These are phyloP conservation scores for Uropetala carovei DNA, from an alignment of 2,888 invertebrate species.

Conservation along the genomic window DNA sequence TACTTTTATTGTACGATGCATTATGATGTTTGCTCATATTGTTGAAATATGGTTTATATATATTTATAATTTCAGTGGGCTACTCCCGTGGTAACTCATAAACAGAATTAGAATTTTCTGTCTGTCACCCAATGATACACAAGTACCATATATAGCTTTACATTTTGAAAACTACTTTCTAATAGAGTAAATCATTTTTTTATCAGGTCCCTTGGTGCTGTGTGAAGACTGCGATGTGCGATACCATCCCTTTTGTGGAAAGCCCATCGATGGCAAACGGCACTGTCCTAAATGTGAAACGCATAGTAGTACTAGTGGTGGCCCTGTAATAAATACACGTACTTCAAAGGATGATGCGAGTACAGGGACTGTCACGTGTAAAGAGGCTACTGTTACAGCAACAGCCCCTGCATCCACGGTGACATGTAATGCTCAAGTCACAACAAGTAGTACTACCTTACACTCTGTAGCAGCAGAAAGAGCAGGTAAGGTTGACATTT, in stretches of 20 bases:
- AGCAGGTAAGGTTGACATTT: constrained; percentile 37
- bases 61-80: no score
- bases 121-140: no score
- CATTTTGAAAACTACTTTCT: not conserved
- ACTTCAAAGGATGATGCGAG: constrained; percentile 19
- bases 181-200: not conserved
- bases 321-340: not conserved
- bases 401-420: constrained; percentile 34
- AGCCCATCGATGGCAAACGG: constrained; percentile 49
- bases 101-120: no score
- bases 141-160: not conserved
- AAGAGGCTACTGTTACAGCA: not conserved
- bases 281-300: constrained; percentile 60
- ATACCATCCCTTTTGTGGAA: constrained; percentile 56
- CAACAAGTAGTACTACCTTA: not conserved
- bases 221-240: constrained; percentile 58
- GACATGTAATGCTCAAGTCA: constrained; percentile 53
- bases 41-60: no score
- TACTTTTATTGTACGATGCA: no score
- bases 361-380: not conserved
- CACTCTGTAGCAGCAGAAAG: constrained; percentile 38
- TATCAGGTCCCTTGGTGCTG: constrained; percentile 38
- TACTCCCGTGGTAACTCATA: no score
- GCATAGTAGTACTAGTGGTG: constrained; percentile 10
- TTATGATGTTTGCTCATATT: no score